phyloP scores from a whole-genome alignment of 2,888 invertebrate genomes.

The Stenolophus ochropezus region DNA sequence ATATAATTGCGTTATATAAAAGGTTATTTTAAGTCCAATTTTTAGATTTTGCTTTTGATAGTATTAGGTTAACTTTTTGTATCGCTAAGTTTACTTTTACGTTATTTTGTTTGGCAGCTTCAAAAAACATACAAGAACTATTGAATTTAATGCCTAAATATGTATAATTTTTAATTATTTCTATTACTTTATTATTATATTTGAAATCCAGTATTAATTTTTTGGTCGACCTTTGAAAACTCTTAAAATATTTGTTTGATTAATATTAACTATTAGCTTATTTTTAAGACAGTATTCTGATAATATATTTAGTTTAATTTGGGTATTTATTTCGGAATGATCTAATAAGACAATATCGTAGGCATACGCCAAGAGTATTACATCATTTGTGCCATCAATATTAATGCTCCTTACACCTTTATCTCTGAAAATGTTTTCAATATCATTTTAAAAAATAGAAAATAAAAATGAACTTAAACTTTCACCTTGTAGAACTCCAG shows the following conservation, averaged over 20 bases:
- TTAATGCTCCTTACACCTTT: neutral
- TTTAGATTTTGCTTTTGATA: no score
- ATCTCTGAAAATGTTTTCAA: neutral
- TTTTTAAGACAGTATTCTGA: neutral
- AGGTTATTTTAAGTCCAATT: neutral
- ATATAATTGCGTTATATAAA: neutral
- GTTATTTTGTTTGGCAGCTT: neutral
- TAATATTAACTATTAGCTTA: neutral
- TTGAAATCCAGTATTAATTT: neutral
- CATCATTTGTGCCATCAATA: conserved; percentile 1
- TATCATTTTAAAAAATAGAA: neutral
- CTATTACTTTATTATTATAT: neutral
- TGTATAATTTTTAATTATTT: neutral
- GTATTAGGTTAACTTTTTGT: neutral
- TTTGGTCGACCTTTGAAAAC: neutral
- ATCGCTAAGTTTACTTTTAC: neutral
- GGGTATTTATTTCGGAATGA: neutral
- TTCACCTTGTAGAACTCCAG: conserved; percentile 5
- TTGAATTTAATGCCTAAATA: neutral
- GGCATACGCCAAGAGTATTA: neutral
- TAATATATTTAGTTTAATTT: neutral
- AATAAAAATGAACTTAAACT: neutral
- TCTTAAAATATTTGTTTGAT: neutral
- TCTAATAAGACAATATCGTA: neutral
- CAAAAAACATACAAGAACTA: neutral